Evolutionary conservation across 2,797 vertebrate genomes (phyloP), one percentile per base, ranked within the genome.

Genomic region (Spea hammondii): DNA sequence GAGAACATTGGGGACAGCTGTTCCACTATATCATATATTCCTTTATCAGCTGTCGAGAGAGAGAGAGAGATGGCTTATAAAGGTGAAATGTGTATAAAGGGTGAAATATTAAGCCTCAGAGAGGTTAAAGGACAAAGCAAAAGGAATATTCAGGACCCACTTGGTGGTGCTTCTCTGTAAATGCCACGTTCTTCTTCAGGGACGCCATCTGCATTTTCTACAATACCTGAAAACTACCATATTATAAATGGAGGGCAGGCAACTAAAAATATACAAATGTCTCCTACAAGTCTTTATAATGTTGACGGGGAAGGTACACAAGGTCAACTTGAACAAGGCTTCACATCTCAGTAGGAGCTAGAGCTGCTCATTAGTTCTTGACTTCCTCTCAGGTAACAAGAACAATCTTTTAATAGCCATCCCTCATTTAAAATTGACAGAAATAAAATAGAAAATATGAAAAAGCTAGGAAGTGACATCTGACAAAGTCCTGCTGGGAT

Each of bases 341-440:
- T 81, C 60, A 72, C 54, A 81, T 76, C 79, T 76, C 79, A 17
- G 62, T 72, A 47, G 17, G 69, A 68, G 69, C 53, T 76, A 47
- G 50, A 76, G 69, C 69, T 67, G 60, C 74, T 76, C 73, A 72
- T 76, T 81, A 81, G 68, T 46, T 76, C 47, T 48, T 53, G 46
- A 60, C 62, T 76, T 81, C 55, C 72, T 65, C 54, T 55, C 72
- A 80, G 49, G 78, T 64, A 80, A 69, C 78, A 74, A 75, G 66
- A 80, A 12, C 60, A 75, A 32, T 71, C 65, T 79, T 80, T 70
- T 65, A 80, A 80, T 70, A 70, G 72, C 59, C 65, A 75, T 65
- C 14, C 59, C 57, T 74, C 67, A 70, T 65, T 74, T 80, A 62
- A 70, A 57, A 70, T 74, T 70, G 78, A 54, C 65, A 79, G 78